A percentile compares a stretch with the other conserved stretches of the same genome.
These are phyloP conservation scores for Oreocharis arfaki DNA, from an alignment of 2,113 vertebrate genomes.

Conservation along the genomic window DNA sequence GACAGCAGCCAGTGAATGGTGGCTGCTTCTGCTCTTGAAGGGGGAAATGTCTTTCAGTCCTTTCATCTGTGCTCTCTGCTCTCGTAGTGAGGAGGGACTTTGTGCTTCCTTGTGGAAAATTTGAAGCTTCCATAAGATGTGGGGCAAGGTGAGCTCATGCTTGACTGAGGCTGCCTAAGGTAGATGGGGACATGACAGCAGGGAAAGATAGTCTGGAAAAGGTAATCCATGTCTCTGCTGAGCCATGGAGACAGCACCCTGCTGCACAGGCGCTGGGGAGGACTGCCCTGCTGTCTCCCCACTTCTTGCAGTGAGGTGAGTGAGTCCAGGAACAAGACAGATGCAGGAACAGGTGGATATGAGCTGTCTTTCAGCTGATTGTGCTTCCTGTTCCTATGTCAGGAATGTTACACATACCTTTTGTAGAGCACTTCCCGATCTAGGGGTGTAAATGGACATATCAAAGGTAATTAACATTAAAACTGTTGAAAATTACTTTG, in stretches of 20 bases:
- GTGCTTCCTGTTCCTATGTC: accelerated
- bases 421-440: not conserved
- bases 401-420: not conserved
- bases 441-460: not conserved
- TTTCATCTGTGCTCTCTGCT: not conserved
- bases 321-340: not conserved
- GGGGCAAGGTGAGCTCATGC: not conserved
- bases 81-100: not conserved
- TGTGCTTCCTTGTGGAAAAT: not conserved
- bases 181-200: not conserved
- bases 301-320: not conserved
- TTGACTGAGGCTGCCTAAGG: not conserved
- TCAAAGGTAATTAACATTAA: not conserved
- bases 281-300: not conserved
- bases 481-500: not conserved
- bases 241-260: not conserved
- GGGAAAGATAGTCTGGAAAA: not conserved
- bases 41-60: not conserved
- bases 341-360: not conserved
- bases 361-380: not conserved
- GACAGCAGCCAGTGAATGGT: not conserved
- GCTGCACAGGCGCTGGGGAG: not conserved
- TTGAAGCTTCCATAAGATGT: not conserved
- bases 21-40: not conserved
- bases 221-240: not conserved